These are phyloP conservation scores for Coleophora flavipennella DNA, from an alignment of 2,888 invertebrate genomes.

Conservation along the genomic window DNA sequence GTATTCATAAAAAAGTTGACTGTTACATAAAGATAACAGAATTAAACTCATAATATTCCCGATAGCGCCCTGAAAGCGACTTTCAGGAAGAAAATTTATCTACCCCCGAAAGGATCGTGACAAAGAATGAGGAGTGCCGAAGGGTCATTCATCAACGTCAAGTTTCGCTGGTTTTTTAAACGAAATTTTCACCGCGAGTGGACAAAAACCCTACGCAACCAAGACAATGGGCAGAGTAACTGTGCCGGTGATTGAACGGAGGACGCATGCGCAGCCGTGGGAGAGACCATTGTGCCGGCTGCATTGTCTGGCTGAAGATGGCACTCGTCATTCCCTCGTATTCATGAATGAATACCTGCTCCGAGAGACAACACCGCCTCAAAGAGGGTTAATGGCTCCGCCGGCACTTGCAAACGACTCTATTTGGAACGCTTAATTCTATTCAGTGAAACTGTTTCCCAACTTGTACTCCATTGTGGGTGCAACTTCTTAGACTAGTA, in stretches of 20 bases:
- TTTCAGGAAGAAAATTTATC: slow-evolving; percentile 1
- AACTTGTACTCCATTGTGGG: slow-evolving; percentile 12
- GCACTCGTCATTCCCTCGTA: slow-evolving; percentile 8
- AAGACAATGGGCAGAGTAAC: slow-evolving; percentile 39
- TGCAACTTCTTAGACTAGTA: slow-evolving; percentile 3
- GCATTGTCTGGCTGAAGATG: slow-evolving; percentile 17
- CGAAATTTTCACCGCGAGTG: slow-evolving; percentile 44
- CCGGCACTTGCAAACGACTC: slow-evolving; percentile 5
- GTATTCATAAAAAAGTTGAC: slow-evolving; percentile 17
- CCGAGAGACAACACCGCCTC: slow-evolving; percentile 3
- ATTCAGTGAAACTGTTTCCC: slow-evolving; percentile 5
- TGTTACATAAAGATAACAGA: slow-evolving; percentile 15
- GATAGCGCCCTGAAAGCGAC: background rate
- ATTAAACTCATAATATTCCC: slow-evolving; percentile 11
- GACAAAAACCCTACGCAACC: slow-evolving; percentile 43
- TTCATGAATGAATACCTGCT: slow-evolving; percentile 13
- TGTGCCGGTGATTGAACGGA: slow-evolving; percentile 26
- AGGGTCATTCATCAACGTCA: slow-evolving; percentile 7
- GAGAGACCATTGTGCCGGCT: slow-evolving; percentile 17
- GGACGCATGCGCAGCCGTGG: slow-evolving; percentile 24
- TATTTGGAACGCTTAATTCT: slow-evolving; percentile 11
- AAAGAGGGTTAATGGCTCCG: slow-evolving; percentile 13
- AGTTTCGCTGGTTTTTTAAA: slow-evolving; percentile 28
- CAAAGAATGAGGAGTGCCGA: background rate
- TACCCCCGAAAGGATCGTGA: background rate